Evolutionary conservation across 2,797 vertebrate genomes (phyloP), one percentile per base, ranked within the genome.

Genomic region (Spea hammondii): DNA sequence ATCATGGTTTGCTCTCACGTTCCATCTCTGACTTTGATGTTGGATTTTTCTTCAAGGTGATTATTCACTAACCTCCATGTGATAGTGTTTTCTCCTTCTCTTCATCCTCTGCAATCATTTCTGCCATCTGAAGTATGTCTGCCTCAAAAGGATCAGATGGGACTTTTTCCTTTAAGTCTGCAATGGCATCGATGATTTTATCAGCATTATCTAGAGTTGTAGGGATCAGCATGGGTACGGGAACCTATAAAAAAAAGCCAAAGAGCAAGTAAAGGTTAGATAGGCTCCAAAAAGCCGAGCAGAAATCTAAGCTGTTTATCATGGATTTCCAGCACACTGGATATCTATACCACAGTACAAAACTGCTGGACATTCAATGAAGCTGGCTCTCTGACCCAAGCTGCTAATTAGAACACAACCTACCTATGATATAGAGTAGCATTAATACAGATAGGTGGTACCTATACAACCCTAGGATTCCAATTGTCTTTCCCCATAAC

Each of bases 111-210:
- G 96, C 95, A 78, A 98, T 96, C 90, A 98, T 96, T 91, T 98
- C 97, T 8, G 97, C 97, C 97, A 98, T 98, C 86, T 98, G 95
- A 86, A 98, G 95, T 80, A 99, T 93, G 86, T 98, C 96, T 0
- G 96, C 95, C 88, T 99, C 97, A 77, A 94, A 95, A 0, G 97
- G 94, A 85, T 97, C 93, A 0, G 94, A 87, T 17, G 97, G 93
- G 85, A 96, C 90, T 86, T 96, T 98, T 60, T 96, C 93, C 79
- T 96, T 98, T 85, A 96, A 93, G 83, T 96, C 93, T 85, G 95
- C 93, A 91, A 95, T 95, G 71, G 93, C 94, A 84, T 97, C 92
- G n/a, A 93, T 84, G 11, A 93, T 91, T 85, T 92, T 93, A 73
- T 96, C 94, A 6, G 95, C 93, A 13, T 90, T 96, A 86, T 97